Conservation (phyloP, 2,888 invertebrate species). For the Lapara coniferarum region DNA sequence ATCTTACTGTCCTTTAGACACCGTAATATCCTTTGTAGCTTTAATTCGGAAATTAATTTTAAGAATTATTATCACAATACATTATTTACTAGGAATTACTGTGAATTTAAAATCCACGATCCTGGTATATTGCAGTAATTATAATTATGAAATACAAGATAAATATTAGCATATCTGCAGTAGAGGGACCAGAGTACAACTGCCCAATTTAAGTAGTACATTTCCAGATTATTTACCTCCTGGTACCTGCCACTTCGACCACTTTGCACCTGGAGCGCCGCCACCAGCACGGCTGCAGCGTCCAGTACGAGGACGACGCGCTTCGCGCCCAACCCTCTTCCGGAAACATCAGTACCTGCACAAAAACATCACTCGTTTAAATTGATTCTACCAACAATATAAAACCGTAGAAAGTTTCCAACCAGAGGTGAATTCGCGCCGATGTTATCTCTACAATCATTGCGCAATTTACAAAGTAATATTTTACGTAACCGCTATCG, state of each 20-base stretch:
- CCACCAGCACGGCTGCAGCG: constrained; percentile 94
- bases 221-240: constrained; percentile 75
- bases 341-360: constrained; percentile 91
- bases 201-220: no score
- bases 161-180: no score
- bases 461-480: constrained; percentile 50
- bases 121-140: no score
- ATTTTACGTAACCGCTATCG: constrained; percentile 61
- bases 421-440: constrained; percentile 33
- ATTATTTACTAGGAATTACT: no score
- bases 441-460: constrained; percentile 62
- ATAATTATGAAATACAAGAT: no score
- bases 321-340: constrained; percentile 95
- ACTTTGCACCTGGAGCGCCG: constrained; percentile 92
- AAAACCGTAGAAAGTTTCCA: neutral
- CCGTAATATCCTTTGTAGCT: constrained; percentile 38
- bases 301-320: constrained; percentile 93
- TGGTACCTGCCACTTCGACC: constrained; percentile 91
- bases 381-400: neutral
- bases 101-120: no score
- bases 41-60: constrained; percentile 17
- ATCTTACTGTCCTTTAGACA: constrained; percentile 42
- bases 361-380: constrained; percentile 33
- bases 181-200: no score
- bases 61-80: neutral